Evolutionary conservation across 2,113 vertebrate genomes (phyloP).

Genomic region (Triplophysa tibetana): DNA sequence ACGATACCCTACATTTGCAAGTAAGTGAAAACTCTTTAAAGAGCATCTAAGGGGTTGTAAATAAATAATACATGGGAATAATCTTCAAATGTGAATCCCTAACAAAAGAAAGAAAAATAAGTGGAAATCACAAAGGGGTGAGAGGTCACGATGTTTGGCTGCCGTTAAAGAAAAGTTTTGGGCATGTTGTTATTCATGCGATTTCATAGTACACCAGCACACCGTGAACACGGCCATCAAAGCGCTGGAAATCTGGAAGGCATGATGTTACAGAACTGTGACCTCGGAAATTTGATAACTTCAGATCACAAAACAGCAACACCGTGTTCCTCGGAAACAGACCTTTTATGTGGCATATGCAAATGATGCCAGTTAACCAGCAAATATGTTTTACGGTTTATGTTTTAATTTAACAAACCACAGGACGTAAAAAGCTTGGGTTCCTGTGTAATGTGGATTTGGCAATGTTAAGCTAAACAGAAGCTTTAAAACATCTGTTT

Average conservation of each 20-base stretch:
- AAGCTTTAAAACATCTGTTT: constrained; percentile 36
- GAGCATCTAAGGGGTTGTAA: neutral
- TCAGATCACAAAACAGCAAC: constrained; percentile 9
- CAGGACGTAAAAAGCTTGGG: neutral
- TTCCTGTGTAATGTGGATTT: constrained; percentile 51
- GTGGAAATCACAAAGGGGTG: neutral
- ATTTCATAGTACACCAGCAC: constrained; percentile 61
- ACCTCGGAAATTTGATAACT: constrained; percentile 27
- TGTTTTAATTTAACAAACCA: neutral
- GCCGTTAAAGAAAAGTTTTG: constrained; percentile 59
- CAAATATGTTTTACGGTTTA: neutral
- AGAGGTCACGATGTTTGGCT: constrained; percentile 60
- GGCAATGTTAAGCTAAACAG: constrained; percentile 31
- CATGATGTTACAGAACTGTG: constrained; percentile 48
- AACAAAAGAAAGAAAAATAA: neutral
- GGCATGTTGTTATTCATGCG: constrained; percentile 60
- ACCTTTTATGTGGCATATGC: neutral
- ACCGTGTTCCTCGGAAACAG: neutral
- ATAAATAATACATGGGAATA: constrained; percentile 16
- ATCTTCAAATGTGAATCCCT: constrained; percentile 41
- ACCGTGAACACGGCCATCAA: constrained; percentile 57
- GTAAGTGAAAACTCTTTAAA: neutral
- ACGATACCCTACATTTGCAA: no score
- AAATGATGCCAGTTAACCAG: neutral
- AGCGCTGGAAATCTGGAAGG: constrained; percentile 61